Conservation (phyloP, 2,888 invertebrate genomes). For the Drosophila demipolita region DNA sequence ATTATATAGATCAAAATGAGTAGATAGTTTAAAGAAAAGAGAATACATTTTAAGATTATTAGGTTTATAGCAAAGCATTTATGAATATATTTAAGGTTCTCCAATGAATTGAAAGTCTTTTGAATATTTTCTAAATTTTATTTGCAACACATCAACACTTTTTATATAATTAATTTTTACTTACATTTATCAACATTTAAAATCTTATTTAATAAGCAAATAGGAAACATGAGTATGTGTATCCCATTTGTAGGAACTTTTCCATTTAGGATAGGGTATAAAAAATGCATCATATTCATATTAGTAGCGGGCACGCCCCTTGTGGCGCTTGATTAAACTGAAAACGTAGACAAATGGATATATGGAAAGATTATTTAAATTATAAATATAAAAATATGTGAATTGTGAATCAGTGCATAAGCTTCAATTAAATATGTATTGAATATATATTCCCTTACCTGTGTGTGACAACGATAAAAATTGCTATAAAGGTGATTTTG, state of each 20-base stretch:
- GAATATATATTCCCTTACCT: conserved; percentile 23
- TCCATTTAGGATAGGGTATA: not conserved
- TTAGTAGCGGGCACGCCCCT: conserved; percentile 61
- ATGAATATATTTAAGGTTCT: not conserved
- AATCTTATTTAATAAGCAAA: not conserved
- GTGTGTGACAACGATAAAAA: not conserved
- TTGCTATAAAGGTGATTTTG: not conserved
- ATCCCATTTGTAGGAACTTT: not conserved
- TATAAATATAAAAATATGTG: not conserved
- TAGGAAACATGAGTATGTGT: not conserved
- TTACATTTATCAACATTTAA: conserved; percentile 17
- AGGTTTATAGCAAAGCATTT: no score
- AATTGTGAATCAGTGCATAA: conserved; percentile 10
- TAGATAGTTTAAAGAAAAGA: not conserved
- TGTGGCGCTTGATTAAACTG: conserved; percentile 64
- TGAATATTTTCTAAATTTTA: conserved; percentile 18
- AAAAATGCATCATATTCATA: conserved; percentile 12
- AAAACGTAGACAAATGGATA: conserved; percentile 24
- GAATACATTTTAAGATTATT: not conserved
- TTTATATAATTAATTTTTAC: conserved; percentile 18
- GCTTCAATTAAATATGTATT: not conserved
- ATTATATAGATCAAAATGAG: not conserved
- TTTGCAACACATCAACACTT: conserved; percentile 19
- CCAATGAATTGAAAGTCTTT: not conserved
- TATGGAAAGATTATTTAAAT: not conserved